Evolutionary conservation across 1,140 invertebrate species (phyloP).

Genomic region (Helicoverpa zea): DNA sequence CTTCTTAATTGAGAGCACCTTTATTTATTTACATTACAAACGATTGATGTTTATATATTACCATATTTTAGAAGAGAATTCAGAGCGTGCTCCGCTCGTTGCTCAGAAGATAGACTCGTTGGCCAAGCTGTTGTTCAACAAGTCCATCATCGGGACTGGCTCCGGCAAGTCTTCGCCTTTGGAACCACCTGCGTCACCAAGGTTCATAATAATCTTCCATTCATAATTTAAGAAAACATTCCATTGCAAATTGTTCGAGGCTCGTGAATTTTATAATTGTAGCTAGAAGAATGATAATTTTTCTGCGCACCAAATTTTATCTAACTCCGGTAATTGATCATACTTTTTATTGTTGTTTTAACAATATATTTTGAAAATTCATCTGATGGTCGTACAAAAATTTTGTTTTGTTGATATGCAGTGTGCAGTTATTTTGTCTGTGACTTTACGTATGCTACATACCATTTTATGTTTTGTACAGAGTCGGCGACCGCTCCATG

Average conservation of each 20-base stretch:
- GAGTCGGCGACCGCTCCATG: slow-evolving; percentile 71
- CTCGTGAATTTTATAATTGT: too few species aligned
- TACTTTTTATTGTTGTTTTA: too few species aligned
- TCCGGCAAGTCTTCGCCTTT: slow-evolving; percentile 82
- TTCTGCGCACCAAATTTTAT: too few species aligned
- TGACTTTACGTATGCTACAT: not conserved
- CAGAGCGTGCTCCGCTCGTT: slow-evolving; percentile 87
- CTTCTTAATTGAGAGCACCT: too few species aligned
- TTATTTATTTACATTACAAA: too few species aligned
- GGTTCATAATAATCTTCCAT: slow-evolving; percentile 51
- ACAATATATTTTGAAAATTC: too few species aligned
- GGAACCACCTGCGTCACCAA: slow-evolving; percentile 72
- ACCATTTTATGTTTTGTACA: slow-evolving; percentile 29
- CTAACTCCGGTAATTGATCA: too few species aligned
- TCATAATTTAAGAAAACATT: too few species aligned
- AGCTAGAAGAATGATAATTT: too few species aligned
- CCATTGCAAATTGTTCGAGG: too few species aligned
- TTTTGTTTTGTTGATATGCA: too few species aligned
- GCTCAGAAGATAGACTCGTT: slow-evolving; percentile 89
- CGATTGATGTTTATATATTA: not conserved
- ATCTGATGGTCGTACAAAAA: too few species aligned
- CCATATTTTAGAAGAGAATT: slow-evolving; percentile 73
- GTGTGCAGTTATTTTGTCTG: not conserved
- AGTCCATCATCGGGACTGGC: slow-evolving; percentile 82
- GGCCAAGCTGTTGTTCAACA: slow-evolving; percentile 89